These are phyloP conservation scores for Paelopatides confundens DNA, from an alignment of 53 echinoderm and acorn worm genomes.

Conservation along the genomic window DNA sequence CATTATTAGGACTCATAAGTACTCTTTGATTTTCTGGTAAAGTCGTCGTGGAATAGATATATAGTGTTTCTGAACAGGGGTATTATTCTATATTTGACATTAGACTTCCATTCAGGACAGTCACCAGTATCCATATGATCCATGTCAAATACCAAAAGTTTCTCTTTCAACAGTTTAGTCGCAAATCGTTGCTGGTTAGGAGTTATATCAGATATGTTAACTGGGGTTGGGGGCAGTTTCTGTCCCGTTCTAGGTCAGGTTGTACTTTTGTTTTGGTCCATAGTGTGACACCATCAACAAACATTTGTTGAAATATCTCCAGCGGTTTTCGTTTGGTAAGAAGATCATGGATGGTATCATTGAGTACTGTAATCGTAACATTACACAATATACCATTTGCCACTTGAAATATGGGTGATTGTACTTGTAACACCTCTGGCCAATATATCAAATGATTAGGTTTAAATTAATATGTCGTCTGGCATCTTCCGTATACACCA, in stretches of 20 bases:
- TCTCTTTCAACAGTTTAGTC: too few relatives aligned
- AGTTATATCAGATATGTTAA: slow-evolving; percentile 41
- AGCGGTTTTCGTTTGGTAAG: background rate
- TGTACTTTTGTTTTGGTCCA: background rate
- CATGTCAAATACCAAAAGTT: background rate
- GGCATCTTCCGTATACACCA: background rate
- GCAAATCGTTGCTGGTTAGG: background rate
- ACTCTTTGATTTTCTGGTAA: background rate
- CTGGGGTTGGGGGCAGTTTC: slow-evolving; percentile 11
- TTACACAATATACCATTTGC: too few relatives aligned
- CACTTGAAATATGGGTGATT: background rate
- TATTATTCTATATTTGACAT: background rate
- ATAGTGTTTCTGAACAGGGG: slow-evolving; percentile 8
- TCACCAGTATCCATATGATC: background rate
- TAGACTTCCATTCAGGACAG: background rate
- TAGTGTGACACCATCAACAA: too few relatives aligned
- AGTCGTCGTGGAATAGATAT: background rate
- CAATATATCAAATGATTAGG: too few relatives aligned
- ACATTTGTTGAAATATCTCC: too few relatives aligned
- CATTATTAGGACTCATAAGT: background rate
- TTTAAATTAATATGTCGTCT: background rate
- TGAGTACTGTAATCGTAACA: background rate
- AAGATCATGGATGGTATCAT: background rate
- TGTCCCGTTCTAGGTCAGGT: background rate
- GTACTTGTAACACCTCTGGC: background rate